Conservation (phyloP, 1,140 invertebrate species). For the Rhizoglyphus robini region DNA sequence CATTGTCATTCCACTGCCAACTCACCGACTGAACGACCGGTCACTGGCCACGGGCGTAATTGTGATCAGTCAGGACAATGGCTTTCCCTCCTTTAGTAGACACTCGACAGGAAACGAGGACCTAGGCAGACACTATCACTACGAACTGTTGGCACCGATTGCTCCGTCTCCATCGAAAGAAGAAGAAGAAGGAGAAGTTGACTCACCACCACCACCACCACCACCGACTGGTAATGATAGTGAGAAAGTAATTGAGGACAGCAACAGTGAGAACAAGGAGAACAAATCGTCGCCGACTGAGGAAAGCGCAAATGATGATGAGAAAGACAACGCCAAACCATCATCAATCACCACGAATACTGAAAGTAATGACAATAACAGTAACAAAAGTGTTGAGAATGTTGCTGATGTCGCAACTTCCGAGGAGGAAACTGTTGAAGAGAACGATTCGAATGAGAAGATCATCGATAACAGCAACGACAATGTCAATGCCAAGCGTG, state of each 20-base stretch:
- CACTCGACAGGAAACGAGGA: no score
- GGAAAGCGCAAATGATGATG: no score
- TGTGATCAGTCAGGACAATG: slow-evolving; percentile 1
- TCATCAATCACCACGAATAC: no score
- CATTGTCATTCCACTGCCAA: slow-evolving; percentile 10
- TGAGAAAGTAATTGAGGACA: no score
- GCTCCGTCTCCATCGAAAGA: no score
- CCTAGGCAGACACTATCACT: not conserved
- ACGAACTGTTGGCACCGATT: not conserved
- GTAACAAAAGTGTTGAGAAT: no score
- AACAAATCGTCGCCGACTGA: no score
- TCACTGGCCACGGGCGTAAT: slow-evolving; percentile 10
- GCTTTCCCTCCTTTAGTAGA: not conserved
- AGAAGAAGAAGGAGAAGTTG: not conserved
- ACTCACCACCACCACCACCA: not conserved
- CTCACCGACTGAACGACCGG: slow-evolving; percentile 10
- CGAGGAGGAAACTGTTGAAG: not conserved
- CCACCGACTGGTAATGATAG: no score
- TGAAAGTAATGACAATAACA: no score
- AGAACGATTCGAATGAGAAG: not conserved
- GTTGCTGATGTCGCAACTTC: no score
- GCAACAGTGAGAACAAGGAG: no score
- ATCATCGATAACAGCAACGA: no score
- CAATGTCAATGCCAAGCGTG: not conserved
- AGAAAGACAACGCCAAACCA: not conserved